phyloP scores from a whole-genome alignment of 2,797 vertebrate species.

The Helostoma temminkii region DNA sequence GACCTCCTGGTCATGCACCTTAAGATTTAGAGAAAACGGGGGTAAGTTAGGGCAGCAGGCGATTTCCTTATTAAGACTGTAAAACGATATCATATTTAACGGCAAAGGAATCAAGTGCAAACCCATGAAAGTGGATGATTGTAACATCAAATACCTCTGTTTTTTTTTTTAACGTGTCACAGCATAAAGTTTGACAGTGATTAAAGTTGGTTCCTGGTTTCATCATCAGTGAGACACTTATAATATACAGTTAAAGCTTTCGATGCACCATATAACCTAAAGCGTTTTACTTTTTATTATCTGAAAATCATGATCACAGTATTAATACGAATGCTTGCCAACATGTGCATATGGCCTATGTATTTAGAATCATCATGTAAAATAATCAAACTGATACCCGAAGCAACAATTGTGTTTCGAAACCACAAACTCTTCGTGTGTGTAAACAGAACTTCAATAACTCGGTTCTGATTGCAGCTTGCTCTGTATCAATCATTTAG shows the following conservation, averaged over 20 bases:
- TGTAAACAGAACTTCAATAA: neutral
- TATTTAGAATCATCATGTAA: neutral
- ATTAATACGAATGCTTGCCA: neutral
- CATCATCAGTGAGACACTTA: constrained; percentile 9
- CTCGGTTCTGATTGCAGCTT: neutral
- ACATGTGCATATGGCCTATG: neutral
- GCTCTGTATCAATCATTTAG: neutral
- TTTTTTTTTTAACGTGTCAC: constrained; percentile 22
- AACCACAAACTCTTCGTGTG: neutral
- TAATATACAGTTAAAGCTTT: neutral
- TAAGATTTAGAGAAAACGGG: constrained; percentile 2
- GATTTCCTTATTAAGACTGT: constrained; percentile 65
- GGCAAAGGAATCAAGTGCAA: constrained; percentile 42
- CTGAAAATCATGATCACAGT: neutral
- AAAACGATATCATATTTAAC: constrained; percentile 58
- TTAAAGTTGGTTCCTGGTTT: constrained; percentile 14
- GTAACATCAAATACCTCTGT: constrained; percentile 20
- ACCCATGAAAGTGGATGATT: constrained; percentile 41
- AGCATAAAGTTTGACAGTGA: constrained; percentile 16
- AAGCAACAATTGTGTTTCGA: neutral
- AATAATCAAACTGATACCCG: neutral
- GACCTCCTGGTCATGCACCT: constrained; percentile 40
- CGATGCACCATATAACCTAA: neutral
- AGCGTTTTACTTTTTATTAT: neutral
- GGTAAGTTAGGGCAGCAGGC: constrained; percentile 25